Percentiles rank a stretch among this genome's conserved stretches.
Evolutionary conservation across 2,888 invertebrate genomes (phyloP).

Genomic region (Pediacus dermestoides): DNA sequence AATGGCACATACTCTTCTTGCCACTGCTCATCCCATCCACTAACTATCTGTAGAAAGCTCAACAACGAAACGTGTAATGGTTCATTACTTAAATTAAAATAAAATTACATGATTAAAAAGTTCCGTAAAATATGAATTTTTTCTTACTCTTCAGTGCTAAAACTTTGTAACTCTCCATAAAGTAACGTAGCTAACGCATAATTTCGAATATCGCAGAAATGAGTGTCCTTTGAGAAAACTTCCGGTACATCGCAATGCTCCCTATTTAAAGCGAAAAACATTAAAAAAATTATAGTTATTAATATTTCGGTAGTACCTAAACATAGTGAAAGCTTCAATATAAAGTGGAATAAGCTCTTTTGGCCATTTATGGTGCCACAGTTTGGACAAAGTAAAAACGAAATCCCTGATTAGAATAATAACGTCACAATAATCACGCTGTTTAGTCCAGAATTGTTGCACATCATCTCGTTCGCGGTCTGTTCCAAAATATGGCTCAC

Average conservation of each 20-base stretch:
- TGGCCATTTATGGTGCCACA: constrained; percentile 68
- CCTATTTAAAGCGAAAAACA: constrained; percentile 44
- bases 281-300: constrained; percentile 18
- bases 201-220: constrained; percentile 46
- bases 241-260: constrained; percentile 55
- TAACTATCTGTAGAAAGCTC: constrained; percentile 51
- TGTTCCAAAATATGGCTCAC: constrained; percentile 62
- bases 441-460: constrained; percentile 58
- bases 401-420: constrained; percentile 61
- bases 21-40: constrained; percentile 49
- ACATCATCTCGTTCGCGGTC: constrained; percentile 64
- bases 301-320: too few relatives aligned
- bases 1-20: constrained; percentile 49
- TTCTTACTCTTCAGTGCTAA: constrained; percentile 31
- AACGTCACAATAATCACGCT: constrained; percentile 57
- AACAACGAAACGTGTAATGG: constrained; percentile 49
- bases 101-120: not conserved
- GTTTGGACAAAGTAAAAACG: constrained; percentile 55
- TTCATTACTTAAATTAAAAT: constrained; percentile 18
- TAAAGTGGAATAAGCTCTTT: constrained; percentile 57
- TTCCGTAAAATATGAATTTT: not conserved
- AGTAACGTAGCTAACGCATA: constrained; percentile 54
- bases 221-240: constrained; percentile 45
- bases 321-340: constrained; percentile 58
- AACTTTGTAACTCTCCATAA: constrained; percentile 53